Evolutionary conservation across 2,113 vertebrate genomes (phyloP).

Genomic region (Heloderma charlesbogerti): DNA sequence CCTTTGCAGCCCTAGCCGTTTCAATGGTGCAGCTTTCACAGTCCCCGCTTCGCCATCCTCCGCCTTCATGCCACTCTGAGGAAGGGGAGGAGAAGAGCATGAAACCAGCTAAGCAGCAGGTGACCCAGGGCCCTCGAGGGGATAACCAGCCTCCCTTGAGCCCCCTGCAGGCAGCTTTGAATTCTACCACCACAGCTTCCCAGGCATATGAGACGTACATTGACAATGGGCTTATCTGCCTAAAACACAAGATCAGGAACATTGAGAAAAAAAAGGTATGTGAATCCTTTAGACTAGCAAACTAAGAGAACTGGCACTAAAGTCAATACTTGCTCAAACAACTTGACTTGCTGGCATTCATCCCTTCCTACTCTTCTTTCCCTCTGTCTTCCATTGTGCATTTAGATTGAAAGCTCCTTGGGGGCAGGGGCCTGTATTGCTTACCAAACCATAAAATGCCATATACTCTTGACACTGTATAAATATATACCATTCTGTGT

Average conservation of each 20-base stretch:
- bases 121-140: constrained; percentile 65
- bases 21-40: constrained; percentile 91
- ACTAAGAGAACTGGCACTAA: background rate
- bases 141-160: constrained; percentile 70
- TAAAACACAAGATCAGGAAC: constrained; percentile 97
- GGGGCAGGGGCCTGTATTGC: background rate
- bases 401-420: background rate
- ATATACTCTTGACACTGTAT: background rate
- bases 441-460: background rate
- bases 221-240: constrained; percentile 94
- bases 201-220: constrained; percentile 93
- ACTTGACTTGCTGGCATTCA: background rate
- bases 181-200: constrained; percentile 78
- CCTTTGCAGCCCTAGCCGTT: constrained; percentile 72
- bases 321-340: background rate
- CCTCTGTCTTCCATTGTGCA: background rate
- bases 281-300: background rate
- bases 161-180: constrained; percentile 78
- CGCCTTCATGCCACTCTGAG: constrained; percentile 75
- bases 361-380: background rate
- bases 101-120: constrained; percentile 74
- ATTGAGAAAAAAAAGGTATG: constrained; percentile 97
- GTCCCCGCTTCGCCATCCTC: constrained; percentile 69
- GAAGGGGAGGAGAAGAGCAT: constrained; percentile 72
- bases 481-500: background rate